Base-by-base conservation (phyloP, 2,888 invertebrate species). In the Drosophila heteroneura region DNA sequence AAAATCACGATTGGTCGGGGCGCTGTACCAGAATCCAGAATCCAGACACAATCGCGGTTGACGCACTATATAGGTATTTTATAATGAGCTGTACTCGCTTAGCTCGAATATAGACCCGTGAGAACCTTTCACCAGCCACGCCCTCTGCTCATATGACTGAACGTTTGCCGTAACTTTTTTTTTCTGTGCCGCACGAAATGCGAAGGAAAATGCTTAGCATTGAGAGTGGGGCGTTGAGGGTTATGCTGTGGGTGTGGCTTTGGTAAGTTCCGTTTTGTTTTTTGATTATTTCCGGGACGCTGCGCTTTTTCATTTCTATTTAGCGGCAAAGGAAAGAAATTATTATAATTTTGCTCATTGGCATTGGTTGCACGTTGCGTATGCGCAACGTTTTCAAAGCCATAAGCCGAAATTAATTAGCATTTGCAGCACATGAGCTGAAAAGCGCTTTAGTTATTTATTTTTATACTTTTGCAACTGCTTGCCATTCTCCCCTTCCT, bases 391-490 rank as follows among this genome's bases (percentile, higher is more conserved):
- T 22, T 70, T 74, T 67, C 74, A 52, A 61, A 70, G 60, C 68
- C 47, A 49, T 57, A 66, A 61, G 72, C 81, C 53, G 71, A 90
- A 90, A 85, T 85, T 88, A 86, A 86, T 86, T 88, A 90, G 81
- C 89, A 70, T 57, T 66, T 59, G 51, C 57, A 61, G 70, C 90
- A 72, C 72, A 80, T 62, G 66, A 71, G 69, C 51, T 63, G 28
- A 41, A 35, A 47, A 64, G 10, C 39, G 30, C 58, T 49, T 26
- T 19, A 22, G 41, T 58, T 58, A 41, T 58, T 44, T 30, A 22
- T 35, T 44, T n/a, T 65, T 59, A 4, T n/a, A 37, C 30, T 14
- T 47, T 33, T 56, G 16, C 41, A 49, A 35, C 39, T 47, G 30
- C 33, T 59, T 16, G 28, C 14, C 47, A 47, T 26, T 26, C 14